Base-by-base conservation (phyloP, 1,140 invertebrate species). In the Tenebrio molitor region DNA sequence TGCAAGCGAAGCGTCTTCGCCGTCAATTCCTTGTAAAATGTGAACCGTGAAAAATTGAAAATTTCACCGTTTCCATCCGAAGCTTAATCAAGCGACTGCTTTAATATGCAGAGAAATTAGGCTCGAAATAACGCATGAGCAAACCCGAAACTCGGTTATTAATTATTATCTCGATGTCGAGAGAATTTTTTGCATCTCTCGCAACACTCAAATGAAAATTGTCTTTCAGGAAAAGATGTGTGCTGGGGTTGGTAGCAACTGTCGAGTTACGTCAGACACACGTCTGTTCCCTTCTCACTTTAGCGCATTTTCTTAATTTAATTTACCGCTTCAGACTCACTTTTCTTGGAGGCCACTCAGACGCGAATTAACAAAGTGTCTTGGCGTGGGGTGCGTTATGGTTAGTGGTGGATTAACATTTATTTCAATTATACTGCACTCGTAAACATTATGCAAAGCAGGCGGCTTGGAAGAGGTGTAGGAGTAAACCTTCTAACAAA, bases 301-400 rank as follows among this genome's bases (percentile, higher is more conserved):
- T 50, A 19, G 8, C 17, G 7, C 15, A 23, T 50, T 50, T 50
- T 50, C 44, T 50, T 50, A 50, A 50, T 50, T 50, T 50, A 10
- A 50, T 50, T 50, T 50, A 21, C 42, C 17, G 7, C 16, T 15
- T 21, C 1, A 10, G 8, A 50, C 15, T 12, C 17, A 19, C 6
- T 17, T 19, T 50, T 50, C 8, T 19, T 10, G 4, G 29, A 33
- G 10, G 10, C 10, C 4, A 10, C 29, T 33, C 4, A 33, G n/a
- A n/a, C n/a, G 10, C 10, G 29, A 10, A 33, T 33, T 33, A 33
- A 33, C 29, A 5, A 33, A 33, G 4, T 33, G 29, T 33, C 29
- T 33, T 33, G 29, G 10, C 29, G 29, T 33, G 29, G n/a, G n/a
- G n/a, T n/a, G n/a, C n/a, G n/a, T n/a, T n/a, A 33, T 33, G 4